These are phyloP conservation scores for Globicephala melas DNA, from an alignment of 2,113 vertebrate genomes.

Conservation along the genomic window DNA sequence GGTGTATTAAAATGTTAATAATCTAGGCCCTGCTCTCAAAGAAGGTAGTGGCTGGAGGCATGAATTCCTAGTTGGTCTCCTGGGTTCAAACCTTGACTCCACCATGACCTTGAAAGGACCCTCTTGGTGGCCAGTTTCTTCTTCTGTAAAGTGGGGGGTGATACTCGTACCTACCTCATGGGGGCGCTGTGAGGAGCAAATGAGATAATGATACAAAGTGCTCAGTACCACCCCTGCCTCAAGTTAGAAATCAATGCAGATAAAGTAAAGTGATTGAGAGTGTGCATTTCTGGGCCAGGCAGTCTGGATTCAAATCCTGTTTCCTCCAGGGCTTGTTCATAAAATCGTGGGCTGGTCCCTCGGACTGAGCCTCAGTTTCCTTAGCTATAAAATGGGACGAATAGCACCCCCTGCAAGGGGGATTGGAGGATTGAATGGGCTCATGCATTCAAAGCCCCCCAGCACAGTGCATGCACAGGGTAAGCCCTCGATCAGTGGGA, in stretches of 20 bases:
- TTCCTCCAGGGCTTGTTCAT: neutral
- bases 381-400: neutral
- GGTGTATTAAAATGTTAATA: neutral
- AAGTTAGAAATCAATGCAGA: neutral
- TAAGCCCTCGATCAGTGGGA: neutral
- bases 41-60: neutral
- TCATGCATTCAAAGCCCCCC: fast-evolving
- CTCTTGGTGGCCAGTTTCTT: neutral
- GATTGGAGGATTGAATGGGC: neutral
- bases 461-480: neutral
- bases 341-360: neutral
- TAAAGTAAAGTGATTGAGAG: neutral
- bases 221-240: fast-evolving
- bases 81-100: neutral
- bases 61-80: neutral
- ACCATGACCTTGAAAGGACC: neutral
- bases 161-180: neutral
- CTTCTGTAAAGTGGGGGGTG: neutral
- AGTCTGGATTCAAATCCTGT: neutral
- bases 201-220: neutral
- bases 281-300: neutral
- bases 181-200: neutral
- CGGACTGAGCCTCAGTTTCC: neutral
- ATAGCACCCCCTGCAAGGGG: neutral
- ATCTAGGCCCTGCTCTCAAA: neutral